These are phyloP conservation scores for Muscina levida DNA, from an alignment of 2,888 invertebrate species.

Conservation along the genomic window DNA sequence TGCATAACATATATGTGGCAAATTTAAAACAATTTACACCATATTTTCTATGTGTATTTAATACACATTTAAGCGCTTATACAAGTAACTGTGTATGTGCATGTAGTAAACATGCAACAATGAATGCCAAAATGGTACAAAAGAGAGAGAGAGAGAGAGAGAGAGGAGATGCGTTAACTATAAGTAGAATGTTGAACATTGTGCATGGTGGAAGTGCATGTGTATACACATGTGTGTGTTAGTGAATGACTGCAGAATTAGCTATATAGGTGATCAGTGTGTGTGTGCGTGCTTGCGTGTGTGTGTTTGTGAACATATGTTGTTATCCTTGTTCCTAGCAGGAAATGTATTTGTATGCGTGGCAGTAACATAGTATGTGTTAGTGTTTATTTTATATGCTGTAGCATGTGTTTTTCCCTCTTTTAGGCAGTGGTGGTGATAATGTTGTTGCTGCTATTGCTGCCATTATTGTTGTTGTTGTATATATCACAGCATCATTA, in stretches of 20 bases:
- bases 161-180: too few relatives aligned
- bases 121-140: slow-evolving; percentile 16
- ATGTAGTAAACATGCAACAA: slow-evolving; percentile 1
- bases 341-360: neutral
- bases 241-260: neutral
- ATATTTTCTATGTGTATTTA: slow-evolving; percentile 64
- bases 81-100: neutral
- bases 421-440: too few relatives aligned
- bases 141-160: too few relatives aligned
- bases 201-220: neutral
- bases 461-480: neutral
- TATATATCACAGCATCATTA: slow-evolving; percentile 55
- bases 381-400: slow-evolving; percentile 17
- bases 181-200: neutral
- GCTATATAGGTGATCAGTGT: neutral
- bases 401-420: neutral
- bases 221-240: neutral
- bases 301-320: neutral
- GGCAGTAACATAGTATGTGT: slow-evolving; percentile 19
- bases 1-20: slow-evolving; percentile 52
- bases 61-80: slow-evolving; percentile 35
- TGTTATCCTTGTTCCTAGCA: neutral
- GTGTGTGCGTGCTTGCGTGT: neutral
- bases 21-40: slow-evolving; percentile 68
- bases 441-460: neutral